Percentiles rank a stretch among this genome's conserved stretches.
Evolutionary conservation across 2,888 invertebrate genomes (phyloP).

Genomic region (Myopa testacea): DNA sequence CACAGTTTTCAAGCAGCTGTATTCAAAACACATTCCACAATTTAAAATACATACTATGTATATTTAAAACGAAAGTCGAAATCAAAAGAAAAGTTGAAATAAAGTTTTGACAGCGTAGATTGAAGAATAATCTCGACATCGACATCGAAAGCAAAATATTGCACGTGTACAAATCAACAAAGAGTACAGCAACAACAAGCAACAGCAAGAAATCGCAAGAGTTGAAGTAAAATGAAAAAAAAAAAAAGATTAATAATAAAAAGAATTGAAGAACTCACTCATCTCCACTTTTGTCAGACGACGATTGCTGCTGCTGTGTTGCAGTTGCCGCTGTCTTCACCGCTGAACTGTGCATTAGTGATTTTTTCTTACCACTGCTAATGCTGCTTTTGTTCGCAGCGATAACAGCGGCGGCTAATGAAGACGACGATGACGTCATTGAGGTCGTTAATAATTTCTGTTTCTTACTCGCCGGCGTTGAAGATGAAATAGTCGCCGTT

Average conservation of each 20-base stretch:
- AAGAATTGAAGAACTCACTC: constrained; percentile 56
- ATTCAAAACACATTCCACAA: not conserved
- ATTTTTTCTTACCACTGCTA: constrained; percentile 44
- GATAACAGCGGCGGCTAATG: constrained; percentile 38
- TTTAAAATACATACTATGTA: no score
- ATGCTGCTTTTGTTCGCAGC: constrained; percentile 33
- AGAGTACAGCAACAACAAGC: constrained; percentile 29
- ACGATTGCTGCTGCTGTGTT: constrained; percentile 38
- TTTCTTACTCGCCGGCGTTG: constrained; percentile 26
- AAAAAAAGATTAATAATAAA: not conserved
- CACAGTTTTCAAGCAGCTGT: not conserved
- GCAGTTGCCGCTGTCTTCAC: constrained; percentile 29
- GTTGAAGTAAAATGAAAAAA: constrained; percentile 16
- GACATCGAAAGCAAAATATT: not conserved
- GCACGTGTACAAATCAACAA: not conserved
- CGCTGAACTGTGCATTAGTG: constrained; percentile 36
- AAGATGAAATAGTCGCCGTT: constrained; percentile 6
- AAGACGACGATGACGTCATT: constrained; percentile 42
- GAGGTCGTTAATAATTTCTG: constrained; percentile 32
- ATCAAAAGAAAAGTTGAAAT: no score
- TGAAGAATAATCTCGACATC: not conserved
- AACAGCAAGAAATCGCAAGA: constrained; percentile 44
- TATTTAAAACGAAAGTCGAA: no score
- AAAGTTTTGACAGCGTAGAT: no score
- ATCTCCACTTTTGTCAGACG: constrained; percentile 61